phyloP scores from a whole-genome alignment of 2,888 invertebrate species.

The Girardia tigrina region DNA sequence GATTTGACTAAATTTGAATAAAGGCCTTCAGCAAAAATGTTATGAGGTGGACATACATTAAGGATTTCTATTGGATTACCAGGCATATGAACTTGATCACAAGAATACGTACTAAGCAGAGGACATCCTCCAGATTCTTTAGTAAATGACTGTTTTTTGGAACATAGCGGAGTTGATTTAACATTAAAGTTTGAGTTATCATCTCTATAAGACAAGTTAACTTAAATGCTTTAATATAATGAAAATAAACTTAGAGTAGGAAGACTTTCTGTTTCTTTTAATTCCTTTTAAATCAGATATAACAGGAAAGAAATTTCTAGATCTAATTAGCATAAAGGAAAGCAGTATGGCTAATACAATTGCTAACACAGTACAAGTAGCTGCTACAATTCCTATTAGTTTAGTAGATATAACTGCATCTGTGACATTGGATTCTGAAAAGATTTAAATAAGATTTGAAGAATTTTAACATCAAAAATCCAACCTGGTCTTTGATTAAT shows the following conservation, averaged over 20 bases:
- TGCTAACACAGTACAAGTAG: background rate
- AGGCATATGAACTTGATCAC: background rate
- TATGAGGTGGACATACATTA: background rate
- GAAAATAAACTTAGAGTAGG: conserved; percentile 7
- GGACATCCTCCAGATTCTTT: conserved; percentile 15
- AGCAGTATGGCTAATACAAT: background rate
- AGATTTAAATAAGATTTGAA: too few relatives aligned
- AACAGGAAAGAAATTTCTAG: conserved; percentile 6
- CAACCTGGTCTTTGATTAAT: background rate
- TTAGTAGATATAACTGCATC: background rate
- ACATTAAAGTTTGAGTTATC: background rate
- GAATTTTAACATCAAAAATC: too few relatives aligned
- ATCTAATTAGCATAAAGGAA: background rate
- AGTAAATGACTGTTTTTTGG: background rate
- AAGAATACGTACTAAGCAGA: background rate
- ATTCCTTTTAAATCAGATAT: background rate
- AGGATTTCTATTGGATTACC: background rate
- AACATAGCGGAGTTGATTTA: background rate
- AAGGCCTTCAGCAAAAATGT: background rate
- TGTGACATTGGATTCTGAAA: background rate
- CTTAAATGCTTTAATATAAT: background rate
- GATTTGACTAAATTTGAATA: conserved; percentile 13
- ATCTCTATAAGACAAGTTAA: background rate
- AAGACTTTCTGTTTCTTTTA: conserved; percentile 8
- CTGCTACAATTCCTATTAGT: conserved; percentile 4